These are phyloP conservation scores for Euura lappo DNA, from an alignment of 1,140 invertebrate genomes.

Conservation along the genomic window DNA sequence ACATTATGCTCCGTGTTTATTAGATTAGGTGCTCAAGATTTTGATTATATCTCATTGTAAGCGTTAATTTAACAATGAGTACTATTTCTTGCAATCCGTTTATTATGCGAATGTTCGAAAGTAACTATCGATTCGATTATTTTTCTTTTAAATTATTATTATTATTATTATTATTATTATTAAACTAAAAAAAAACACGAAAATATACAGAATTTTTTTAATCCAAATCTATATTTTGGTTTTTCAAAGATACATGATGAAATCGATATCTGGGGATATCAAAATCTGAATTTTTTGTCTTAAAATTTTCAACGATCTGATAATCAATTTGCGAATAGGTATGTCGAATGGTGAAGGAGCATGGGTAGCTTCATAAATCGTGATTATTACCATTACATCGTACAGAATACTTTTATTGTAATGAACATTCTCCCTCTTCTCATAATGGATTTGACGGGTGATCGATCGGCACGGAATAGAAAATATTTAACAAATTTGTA, in stretches of 20 bases:
- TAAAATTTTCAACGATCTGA: neutral
- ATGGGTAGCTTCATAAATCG: neutral
- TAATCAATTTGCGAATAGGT: neutral
- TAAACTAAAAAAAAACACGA: no score
- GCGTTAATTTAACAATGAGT: neutral
- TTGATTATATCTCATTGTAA: neutral
- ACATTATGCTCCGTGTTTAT: neutral
- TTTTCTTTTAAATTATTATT: neutral
- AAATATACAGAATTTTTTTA: neutral
- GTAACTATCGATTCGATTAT: no score
- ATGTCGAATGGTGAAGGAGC: neutral
- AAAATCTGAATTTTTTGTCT: neutral
- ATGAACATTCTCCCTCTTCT: neutral
- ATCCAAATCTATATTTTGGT: neutral
- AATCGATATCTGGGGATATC: neutral
- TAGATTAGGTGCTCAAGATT: slow-evolving; percentile 7
- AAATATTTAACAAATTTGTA: slow-evolving; percentile 4
- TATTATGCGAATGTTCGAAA: neutral
- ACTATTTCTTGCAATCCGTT: neutral
- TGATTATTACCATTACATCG: neutral
- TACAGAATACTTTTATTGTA: neutral
- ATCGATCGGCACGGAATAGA: neutral
- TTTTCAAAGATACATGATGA: neutral
- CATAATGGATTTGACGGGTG: slow-evolving; percentile 2
- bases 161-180: neutral